These are phyloP conservation scores for Pteromalus puparum DNA, from an alignment of 1,140 invertebrate genomes.

Conservation along the genomic window DNA sequence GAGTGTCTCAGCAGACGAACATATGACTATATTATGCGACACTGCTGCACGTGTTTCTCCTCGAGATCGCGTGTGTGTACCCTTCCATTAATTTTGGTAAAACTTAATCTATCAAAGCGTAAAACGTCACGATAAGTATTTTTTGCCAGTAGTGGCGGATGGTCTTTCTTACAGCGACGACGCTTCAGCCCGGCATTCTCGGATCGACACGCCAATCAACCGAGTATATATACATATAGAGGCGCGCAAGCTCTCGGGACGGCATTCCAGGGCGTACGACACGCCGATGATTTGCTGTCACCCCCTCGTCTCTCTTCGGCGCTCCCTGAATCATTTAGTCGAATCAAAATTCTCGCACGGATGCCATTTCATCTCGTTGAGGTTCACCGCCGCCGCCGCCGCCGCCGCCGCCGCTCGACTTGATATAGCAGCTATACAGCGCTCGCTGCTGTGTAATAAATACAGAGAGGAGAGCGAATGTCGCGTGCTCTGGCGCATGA, in stretches of 20 bases:
- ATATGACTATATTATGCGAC: too few relatives aligned
- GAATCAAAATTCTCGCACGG: conserved; percentile 55
- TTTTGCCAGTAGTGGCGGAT: neutral
- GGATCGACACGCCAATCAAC: conserved; percentile 60
- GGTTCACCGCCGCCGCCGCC: neutral
- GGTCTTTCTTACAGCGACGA: conserved; percentile 7
- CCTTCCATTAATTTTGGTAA: neutral
- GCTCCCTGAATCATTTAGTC: conserved; percentile 53
- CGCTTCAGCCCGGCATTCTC: conserved; percentile 55
- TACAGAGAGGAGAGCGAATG: neutral
- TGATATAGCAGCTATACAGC: neutral
- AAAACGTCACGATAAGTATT: neutral
- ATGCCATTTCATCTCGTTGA: conserved; percentile 46
- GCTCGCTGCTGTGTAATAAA: too few relatives aligned
- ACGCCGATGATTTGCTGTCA: conserved; percentile 58
- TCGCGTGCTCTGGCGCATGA: neutral
- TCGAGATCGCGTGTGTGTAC: neutral
- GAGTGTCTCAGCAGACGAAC: neutral
- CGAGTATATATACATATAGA: neutral
- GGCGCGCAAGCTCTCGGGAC: conserved; percentile 52
- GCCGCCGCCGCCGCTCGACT: neutral
- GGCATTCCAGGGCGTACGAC: conserved; percentile 57
- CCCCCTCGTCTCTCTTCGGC: conserved; percentile 4
- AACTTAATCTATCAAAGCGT: neutral
- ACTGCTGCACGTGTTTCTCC: too few relatives aligned